Conservation (phyloP, 2,888 invertebrate species). For the Prosapia bicincta region DNA sequence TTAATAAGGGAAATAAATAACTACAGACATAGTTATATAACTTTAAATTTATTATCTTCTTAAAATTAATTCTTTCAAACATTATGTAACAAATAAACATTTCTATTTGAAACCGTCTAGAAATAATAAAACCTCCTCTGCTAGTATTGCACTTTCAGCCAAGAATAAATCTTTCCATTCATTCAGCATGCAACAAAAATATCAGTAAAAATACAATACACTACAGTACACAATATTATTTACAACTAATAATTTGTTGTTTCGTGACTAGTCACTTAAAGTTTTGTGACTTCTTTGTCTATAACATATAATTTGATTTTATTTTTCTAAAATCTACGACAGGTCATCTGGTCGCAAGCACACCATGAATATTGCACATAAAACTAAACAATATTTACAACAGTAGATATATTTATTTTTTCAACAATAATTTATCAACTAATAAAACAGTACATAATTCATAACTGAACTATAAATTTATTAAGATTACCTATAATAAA, state of each 20-base stretch:
- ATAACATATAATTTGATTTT: not conserved
- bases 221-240: conserved; percentile 23
- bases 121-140: conserved; percentile 28
- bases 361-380: not conserved
- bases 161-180: conserved; percentile 19
- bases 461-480: not conserved
- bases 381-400: not conserved
- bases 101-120: conserved; percentile 30
- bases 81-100: conserved; percentile 32
- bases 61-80: conserved; percentile 31
- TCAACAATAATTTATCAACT: conserved; percentile 2
- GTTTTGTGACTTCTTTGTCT: not conserved
- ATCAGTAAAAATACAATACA: conserved; percentile 25
- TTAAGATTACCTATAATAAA: not conserved
- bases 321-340: not conserved
- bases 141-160: conserved; percentile 30
- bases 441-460: not conserved
- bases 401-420: not conserved
- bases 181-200: conserved; percentile 19
- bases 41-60: conserved; percentile 20
- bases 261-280: not conserved
- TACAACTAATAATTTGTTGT: not conserved
- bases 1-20: too few relatives aligned
- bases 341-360: not conserved
- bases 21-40: not conserved